Conservation (phyloP, 2,888 invertebrate genomes). For the Gonocerus acuteangulatus region DNA sequence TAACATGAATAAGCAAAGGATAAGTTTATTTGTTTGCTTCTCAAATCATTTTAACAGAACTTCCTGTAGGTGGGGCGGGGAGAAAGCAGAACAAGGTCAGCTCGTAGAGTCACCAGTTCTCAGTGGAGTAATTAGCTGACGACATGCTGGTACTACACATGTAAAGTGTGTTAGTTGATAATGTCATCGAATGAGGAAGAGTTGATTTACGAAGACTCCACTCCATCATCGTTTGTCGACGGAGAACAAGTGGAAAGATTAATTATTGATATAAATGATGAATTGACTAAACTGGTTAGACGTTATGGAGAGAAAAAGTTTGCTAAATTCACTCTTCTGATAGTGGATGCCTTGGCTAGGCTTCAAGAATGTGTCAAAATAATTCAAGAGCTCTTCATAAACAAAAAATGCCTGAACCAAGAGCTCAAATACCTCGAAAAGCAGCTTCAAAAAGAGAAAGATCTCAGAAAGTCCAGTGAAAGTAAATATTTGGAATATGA, state of each 20-base stretch:
- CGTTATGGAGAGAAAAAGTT: constrained; percentile 23
- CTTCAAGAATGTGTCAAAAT: constrained; percentile 26
- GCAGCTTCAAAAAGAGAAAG: constrained; percentile 33
- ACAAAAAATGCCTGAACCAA: constrained; percentile 10
- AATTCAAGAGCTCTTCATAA: constrained; percentile 23
- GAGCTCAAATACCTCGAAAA: constrained; percentile 30
- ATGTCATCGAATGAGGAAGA: constrained; percentile 4
- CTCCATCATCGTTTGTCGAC: background rate
- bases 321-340: constrained; percentile 15
- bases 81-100: constrained; percentile 11
- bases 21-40: too few species aligned
- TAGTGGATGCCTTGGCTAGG: constrained; percentile 29
- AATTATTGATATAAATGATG: constrained; percentile 29
- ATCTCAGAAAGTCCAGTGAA: constrained; percentile 23
- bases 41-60: too few species aligned
- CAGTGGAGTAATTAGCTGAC: background rate
- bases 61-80: background rate
- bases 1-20: too few species aligned
- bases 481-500: constrained; percentile 28
- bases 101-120: background rate
- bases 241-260: constrained; percentile 25
- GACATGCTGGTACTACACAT: constrained; percentile 23
- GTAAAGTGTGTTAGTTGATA: background rate
- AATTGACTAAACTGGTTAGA: constrained; percentile 22
- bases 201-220: background rate